Percentiles rank a stretch among this genome's conserved stretches.
phyloP scores from a whole-genome alignment of 2,113 vertebrate species.

The Cheirogaleus medius region DNA sequence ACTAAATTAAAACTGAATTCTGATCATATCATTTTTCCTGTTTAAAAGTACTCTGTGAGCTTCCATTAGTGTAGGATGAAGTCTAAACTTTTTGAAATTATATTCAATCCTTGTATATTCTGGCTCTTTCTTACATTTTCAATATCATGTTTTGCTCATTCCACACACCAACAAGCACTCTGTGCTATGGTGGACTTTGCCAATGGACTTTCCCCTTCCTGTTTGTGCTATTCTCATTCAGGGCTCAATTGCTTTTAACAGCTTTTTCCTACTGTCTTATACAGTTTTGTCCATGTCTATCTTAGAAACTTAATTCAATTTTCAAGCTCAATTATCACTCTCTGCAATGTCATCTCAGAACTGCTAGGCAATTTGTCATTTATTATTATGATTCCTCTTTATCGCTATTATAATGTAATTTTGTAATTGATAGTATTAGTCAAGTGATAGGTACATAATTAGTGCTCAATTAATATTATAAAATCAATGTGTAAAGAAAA shows the following conservation, averaged over 20 bases:
- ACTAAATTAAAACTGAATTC: background rate
- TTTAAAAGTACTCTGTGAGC: background rate
- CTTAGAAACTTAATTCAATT: background rate
- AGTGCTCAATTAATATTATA: background rate
- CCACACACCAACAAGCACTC: background rate
- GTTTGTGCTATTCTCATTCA: background rate
- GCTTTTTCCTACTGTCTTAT: background rate
- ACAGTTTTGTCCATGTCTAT: background rate
- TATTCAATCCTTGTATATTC: background rate
- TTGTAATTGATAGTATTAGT: background rate
- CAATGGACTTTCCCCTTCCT: background rate
- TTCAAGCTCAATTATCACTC: background rate
- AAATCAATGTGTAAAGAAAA: background rate
- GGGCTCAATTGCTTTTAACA: background rate
- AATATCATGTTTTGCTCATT: background rate
- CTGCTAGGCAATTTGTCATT: background rate
- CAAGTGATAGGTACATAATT: background rate
- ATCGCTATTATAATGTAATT: background rate
- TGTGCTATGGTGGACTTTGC: background rate
- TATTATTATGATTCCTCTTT: background rate
- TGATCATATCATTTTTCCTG: background rate
- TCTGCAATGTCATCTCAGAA: background rate
- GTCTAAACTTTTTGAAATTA: background rate
- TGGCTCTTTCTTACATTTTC: background rate
- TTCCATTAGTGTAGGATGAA: background rate